Evolutionary conservation across 2,888 invertebrate genomes (phyloP), one percentile per base, ranked within the genome.

Genomic region (Lymantria monacha): DNA sequence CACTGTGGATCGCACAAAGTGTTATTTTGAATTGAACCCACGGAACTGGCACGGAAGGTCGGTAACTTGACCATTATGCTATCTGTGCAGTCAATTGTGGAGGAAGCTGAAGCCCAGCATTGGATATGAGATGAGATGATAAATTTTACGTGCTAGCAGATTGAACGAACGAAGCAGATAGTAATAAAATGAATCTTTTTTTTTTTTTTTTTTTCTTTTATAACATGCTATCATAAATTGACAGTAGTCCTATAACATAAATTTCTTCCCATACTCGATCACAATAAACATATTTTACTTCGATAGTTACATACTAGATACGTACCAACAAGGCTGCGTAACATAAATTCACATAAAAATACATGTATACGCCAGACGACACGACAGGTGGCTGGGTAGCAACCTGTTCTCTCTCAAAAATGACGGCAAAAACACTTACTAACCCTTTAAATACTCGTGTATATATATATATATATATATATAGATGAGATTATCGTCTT

Each of bases 391-490:
- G 81, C 51, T 68, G 53, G 57, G 58, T 57, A 63, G 62, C 76
- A 83, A 85, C 83, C 83, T 83, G 85, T 83, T 83, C 74, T 70
- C 66, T 70, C 66, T 61, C 62, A 49, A 65, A 80, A 73, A 81
- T 81, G 73, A 81, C 78, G 75, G 81, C 82, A 85, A 85, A 85
- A 85, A 86, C 84, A 81, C 80, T 81, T 78, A 75, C 79, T 81
- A 85, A 81, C 82, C 83, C 83, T 79, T 81, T 78, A 59, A 70
- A 64, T 49, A 57, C 22, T 22, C 22, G 22, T 22, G 5, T 22
- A 5, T 22, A 5, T 22, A 3, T 22, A 5, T n/a, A n/a, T n/a
- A n/a, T n/a, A n/a, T n/a, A n/a, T 59, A 41, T 52, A 53, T 51
- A 56, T 53, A 57, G 48, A 58, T 42, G 42, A n/a, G 46, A 49